Conservation (phyloP, 2,888 invertebrate species). For the Leptura quadrifasciata region DNA sequence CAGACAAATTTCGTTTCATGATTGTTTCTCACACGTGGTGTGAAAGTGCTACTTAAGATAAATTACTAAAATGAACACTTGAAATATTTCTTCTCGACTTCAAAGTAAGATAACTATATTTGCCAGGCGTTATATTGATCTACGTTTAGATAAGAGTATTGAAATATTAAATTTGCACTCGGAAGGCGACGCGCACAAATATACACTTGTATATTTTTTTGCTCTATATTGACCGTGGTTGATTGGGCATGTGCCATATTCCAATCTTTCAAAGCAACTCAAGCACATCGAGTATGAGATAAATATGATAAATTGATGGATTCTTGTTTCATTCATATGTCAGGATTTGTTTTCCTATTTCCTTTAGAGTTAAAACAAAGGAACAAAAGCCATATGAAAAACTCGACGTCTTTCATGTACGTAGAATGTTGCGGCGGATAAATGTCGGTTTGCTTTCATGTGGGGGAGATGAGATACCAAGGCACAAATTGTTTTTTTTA, state of each 20-base stretch:
- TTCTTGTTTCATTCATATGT: slow-evolving; percentile 27
- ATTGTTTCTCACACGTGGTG: too few species aligned
- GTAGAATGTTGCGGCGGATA: slow-evolving; percentile 12
- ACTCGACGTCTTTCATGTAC: slow-evolving; percentile 13
- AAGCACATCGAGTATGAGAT: slow-evolving; percentile 3
- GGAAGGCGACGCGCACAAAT: neutral
- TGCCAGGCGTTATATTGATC: neutral
- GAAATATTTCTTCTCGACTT: neutral
- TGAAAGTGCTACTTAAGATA: neutral
- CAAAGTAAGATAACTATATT: neutral
- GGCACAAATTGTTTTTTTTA: neutral
- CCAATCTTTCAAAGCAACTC: neutral
- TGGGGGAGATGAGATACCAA: slow-evolving; percentile 11
- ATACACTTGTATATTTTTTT: neutral
- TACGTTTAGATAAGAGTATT: neutral
- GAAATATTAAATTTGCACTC: slow-evolving; percentile 3
- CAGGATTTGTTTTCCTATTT: slow-evolving; percentile 34
- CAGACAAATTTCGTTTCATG: too few species aligned
- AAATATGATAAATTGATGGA: slow-evolving; percentile 36
- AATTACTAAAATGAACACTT: neutral
- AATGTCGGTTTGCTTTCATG: slow-evolving; percentile 1
- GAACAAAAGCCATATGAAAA: slow-evolving; percentile 20
- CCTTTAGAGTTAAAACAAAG: slow-evolving; percentile 17
- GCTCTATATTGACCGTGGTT: slow-evolving; percentile 3
- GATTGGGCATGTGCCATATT: slow-evolving; percentile 27